These are phyloP conservation scores for Oceanodroma leucorhoa DNA, from an alignment of 2,797 vertebrate species.

Conservation along the genomic window DNA sequence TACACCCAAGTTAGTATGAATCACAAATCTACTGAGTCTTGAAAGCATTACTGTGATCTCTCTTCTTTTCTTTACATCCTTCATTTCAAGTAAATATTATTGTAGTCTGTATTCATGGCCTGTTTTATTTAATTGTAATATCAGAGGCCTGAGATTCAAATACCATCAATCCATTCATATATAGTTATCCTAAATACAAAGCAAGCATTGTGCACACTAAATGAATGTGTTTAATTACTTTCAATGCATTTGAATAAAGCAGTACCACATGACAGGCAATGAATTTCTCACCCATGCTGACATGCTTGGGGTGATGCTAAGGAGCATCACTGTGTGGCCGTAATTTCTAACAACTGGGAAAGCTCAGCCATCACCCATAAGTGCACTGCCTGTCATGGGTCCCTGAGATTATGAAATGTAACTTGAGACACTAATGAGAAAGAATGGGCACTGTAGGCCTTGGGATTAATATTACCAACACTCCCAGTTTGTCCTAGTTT, in stretches of 20 bases:
- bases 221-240: slow-evolving; percentile 23
- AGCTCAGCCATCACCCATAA: background rate
- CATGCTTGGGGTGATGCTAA: background rate
- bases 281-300: background rate
- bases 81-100: slow-evolving; percentile 31
- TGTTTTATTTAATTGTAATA: slow-evolving; percentile 29
- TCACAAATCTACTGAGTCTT: background rate
- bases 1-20: slow-evolving; percentile 10
- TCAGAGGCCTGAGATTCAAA: slow-evolving; percentile 25
- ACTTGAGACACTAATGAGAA: background rate
- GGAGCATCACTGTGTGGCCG: background rate
- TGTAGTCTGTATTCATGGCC: slow-evolving; percentile 20
- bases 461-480: background rate
- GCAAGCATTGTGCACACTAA: background rate
- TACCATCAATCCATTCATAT: background rate
- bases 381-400: background rate
- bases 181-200: slow-evolving; percentile 24
- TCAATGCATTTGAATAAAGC: background rate
- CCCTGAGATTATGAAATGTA: background rate
- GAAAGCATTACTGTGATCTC: slow-evolving; percentile 17
- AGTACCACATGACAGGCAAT: background rate
- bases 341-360: background rate
- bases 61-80: background rate
- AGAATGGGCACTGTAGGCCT: background rate
- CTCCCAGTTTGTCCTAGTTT: background rate